These are phyloP conservation scores for Timandra comae DNA, from an alignment of 2,888 invertebrate genomes.

Conservation along the genomic window DNA sequence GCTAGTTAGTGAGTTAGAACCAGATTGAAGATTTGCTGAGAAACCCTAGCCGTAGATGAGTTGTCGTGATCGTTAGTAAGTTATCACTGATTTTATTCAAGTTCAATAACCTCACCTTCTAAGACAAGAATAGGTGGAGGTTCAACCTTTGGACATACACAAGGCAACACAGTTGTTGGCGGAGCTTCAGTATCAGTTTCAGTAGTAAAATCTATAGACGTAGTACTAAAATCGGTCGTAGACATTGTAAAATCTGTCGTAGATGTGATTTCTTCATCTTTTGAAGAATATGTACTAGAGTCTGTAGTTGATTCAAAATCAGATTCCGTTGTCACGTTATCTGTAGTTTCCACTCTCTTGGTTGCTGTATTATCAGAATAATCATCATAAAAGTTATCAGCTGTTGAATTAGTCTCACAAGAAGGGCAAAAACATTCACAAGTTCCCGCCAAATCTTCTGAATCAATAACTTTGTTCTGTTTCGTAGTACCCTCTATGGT, in stretches of 20 bases:
- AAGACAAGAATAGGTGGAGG: slow-evolving; percentile 86
- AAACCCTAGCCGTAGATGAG: slow-evolving; percentile 42
- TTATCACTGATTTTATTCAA: slow-evolving; percentile 52
- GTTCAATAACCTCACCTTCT: slow-evolving; percentile 83
- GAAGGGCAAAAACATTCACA: slow-evolving; percentile 86
- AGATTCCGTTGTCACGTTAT: slow-evolving; percentile 9
- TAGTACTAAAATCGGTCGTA: slow-evolving; percentile 24
- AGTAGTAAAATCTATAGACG: slow-evolving; percentile 36
- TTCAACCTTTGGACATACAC: slow-evolving; percentile 64
- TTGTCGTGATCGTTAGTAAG: slow-evolving; percentile 60
- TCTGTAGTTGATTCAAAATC: slow-evolving; percentile 12
- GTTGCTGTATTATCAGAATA: slow-evolving; percentile 38
- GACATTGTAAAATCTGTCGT: slow-evolving; percentile 20
- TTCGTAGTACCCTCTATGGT: slow-evolving; percentile 48
- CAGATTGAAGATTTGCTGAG: slow-evolving; percentile 25
- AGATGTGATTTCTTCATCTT: slow-evolving; percentile 16
- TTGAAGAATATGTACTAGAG: slow-evolving; percentile 12
- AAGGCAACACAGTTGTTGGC: slow-evolving; percentile 41
- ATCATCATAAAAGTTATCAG: slow-evolving; percentile 60
- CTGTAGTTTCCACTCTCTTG: slow-evolving; percentile 16
- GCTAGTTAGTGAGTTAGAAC: slow-evolving; percentile 56
- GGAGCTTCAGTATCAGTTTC: slow-evolving; percentile 32
- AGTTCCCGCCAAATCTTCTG: slow-evolving; percentile 76
- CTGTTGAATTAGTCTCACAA: slow-evolving; percentile 61
- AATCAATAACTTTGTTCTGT: slow-evolving; percentile 30